Conservation (phyloP, 2,797 vertebrate species). For the Chanos chanos region DNA sequence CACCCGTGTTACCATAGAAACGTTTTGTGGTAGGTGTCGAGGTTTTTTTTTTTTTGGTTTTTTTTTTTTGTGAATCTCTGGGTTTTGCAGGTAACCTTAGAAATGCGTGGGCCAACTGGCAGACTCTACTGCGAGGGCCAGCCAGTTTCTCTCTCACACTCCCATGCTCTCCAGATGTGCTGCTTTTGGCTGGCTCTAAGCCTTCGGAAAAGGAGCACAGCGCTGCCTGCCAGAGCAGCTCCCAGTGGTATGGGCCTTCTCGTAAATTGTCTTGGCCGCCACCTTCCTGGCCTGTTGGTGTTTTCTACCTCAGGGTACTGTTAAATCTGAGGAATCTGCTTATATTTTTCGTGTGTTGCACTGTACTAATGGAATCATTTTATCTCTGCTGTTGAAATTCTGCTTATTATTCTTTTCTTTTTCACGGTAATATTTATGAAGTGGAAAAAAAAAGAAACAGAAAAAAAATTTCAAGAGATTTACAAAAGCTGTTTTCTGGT, state of each 20-base stretch:
- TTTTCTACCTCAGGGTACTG: not conserved
- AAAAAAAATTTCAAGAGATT: too few species aligned
- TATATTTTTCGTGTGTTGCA: too few species aligned
- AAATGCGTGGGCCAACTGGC: slow-evolving; percentile 14
- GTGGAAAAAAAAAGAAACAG: too few species aligned
- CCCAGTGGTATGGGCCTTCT: not conserved
- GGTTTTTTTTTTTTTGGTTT: slow-evolving; percentile 8
- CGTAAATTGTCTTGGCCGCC: not conserved
- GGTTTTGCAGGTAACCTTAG: slow-evolving; percentile 25
- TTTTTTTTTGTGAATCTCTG: too few species aligned
- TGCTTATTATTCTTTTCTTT: too few species aligned
- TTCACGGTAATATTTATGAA: too few species aligned
- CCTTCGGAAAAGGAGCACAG: slow-evolving; percentile 11
- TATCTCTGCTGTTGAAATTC: too few species aligned
- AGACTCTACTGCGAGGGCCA: not conserved
- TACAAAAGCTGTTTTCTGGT: too few species aligned
- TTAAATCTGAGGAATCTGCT: not conserved
- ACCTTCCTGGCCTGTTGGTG: not conserved
- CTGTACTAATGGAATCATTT: too few species aligned
- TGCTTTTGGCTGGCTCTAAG: not conserved
- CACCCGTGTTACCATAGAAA: slow-evolving; percentile 26
- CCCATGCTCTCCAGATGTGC: not conserved
- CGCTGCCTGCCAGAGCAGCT: not conserved
- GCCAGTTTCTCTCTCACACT: slow-evolving; percentile 17
- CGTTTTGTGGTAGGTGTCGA: not conserved